Conservation (phyloP, 2,113 vertebrate genomes). For the Caretta caretta region DNA sequence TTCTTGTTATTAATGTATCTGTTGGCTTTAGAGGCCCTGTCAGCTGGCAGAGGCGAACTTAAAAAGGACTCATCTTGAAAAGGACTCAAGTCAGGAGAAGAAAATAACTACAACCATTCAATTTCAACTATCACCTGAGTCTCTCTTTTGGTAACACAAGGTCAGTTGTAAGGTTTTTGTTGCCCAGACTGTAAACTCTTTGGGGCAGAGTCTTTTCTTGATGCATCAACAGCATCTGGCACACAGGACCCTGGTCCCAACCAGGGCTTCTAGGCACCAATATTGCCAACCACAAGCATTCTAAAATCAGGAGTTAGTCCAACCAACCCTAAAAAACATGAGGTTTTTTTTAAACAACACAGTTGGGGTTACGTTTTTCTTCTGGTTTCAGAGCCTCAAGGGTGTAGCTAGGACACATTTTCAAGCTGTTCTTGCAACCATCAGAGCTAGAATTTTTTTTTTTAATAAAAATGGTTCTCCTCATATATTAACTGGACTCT, state of each 20-base stretch:
- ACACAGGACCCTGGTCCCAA: background rate
- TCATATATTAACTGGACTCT: rapidly evolving
- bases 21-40: background rate
- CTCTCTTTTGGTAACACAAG: background rate
- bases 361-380: background rate
- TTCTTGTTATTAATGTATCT: rapidly evolving
- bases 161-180: background rate
- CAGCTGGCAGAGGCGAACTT: background rate
- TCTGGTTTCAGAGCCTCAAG: rapidly evolving
- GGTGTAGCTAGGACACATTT: background rate
- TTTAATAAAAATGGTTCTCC: background rate
- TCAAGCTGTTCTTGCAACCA: background rate
- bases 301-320: background rate
- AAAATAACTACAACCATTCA: background rate
- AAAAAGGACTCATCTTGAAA: background rate
- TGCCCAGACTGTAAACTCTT: rapidly evolving
- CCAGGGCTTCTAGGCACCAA: background rate
- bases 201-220: background rate
- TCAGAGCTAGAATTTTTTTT: background rate
- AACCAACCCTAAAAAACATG: background rate
- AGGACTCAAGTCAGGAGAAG: background rate
- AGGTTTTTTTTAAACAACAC: background rate
- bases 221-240: background rate
- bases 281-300: background rate
- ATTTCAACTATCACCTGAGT: background rate